These are phyloP conservation scores for Aelia acuminata DNA, from an alignment of 2,888 invertebrate species.

Conservation along the genomic window DNA sequence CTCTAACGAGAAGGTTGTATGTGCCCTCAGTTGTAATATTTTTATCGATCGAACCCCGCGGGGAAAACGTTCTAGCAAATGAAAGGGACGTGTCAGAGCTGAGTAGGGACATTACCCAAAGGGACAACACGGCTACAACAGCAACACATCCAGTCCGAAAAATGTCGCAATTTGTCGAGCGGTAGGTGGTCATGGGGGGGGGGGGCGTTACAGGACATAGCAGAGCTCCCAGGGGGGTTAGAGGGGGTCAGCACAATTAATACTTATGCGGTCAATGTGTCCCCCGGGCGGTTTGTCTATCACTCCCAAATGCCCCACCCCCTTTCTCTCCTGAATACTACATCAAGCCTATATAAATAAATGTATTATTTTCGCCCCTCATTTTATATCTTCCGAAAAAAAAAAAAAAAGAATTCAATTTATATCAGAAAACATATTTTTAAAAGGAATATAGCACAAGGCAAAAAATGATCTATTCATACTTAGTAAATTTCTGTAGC, in stretches of 20 bases:
- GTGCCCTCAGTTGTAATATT: background rate
- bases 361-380: background rate
- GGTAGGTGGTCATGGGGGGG: too few species aligned
- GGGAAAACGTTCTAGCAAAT: background rate
- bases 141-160: background rate
- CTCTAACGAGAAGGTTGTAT: too few species aligned
- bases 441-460: too few species aligned
- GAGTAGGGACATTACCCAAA: background rate
- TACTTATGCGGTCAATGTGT: background rate
- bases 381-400: too few species aligned
- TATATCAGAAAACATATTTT: too few species aligned
- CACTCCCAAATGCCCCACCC: background rate
- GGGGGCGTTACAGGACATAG: background rate
- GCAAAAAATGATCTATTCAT: too few species aligned
- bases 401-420: too few species aligned
- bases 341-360: background rate
- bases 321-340: background rate
- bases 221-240: background rate
- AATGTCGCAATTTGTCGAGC: constrained; percentile 5
- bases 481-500: too few species aligned
- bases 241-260: background rate
- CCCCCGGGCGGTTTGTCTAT: background rate
- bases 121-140: background rate
- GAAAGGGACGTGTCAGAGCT: background rate
- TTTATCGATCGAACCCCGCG: background rate